Evolutionary conservation across 2,113 vertebrate species (phyloP).

Genomic region (Eptesicus fuscus): DNA sequence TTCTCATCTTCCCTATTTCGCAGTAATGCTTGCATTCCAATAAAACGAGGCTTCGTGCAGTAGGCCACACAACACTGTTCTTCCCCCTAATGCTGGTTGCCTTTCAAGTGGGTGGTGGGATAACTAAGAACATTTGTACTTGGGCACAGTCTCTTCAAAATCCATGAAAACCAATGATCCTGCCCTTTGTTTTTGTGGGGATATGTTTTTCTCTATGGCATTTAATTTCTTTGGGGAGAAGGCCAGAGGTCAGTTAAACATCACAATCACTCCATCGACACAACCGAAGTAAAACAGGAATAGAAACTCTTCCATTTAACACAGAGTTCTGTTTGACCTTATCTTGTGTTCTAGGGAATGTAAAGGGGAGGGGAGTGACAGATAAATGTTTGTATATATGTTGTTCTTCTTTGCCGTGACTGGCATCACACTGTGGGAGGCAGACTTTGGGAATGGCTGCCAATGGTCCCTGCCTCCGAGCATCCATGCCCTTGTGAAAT

Average conservation of each 20-base stretch:
- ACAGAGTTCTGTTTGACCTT: not conserved
- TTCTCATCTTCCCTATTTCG: slow-evolving; percentile 56
- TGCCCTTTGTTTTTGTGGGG: slow-evolving; percentile 61
- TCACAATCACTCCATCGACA: not conserved
- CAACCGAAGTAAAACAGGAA: slow-evolving; percentile 4
- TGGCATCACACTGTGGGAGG: not conserved
- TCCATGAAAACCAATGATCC: slow-evolving; percentile 74
- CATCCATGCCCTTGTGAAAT: not conserved
- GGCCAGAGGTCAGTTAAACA: slow-evolving; percentile 54
- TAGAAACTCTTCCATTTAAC: not conserved
- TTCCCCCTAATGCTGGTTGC: slow-evolving; percentile 49
- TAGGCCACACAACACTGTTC: slow-evolving; percentile 62
- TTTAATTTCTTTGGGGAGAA: slow-evolving; percentile 73
- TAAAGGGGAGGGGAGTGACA: not conserved
- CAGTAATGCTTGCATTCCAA: slow-evolving; percentile 78
- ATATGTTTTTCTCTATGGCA: slow-evolving; percentile 35
- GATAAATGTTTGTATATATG: not conserved
- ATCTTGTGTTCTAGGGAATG: not conserved
- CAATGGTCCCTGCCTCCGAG: not conserved
- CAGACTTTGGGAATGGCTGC: not conserved
- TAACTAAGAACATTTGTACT: slow-evolving; percentile 64
- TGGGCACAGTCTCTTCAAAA: slow-evolving; percentile 69
- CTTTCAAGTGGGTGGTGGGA: slow-evolving; percentile 72
- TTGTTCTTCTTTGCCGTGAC: not conserved
- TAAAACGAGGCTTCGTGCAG: slow-evolving; percentile 66